Evolutionary conservation across 1,140 invertebrate genomes (phyloP).

Genomic region (Dendrolimus punctatus): DNA sequence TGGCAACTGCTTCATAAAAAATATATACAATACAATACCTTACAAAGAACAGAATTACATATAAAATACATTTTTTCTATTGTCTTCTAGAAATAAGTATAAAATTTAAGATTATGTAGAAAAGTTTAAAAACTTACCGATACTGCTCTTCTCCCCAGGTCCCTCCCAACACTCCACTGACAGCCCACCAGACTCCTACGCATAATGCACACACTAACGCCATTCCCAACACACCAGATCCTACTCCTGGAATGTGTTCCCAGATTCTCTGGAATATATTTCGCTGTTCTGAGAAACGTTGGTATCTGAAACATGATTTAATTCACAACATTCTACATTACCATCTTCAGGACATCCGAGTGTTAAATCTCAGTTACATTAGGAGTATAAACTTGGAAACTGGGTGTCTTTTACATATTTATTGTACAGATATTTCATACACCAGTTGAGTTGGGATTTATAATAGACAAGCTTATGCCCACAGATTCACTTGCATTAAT

Average conservation of each 20-base stretch:
- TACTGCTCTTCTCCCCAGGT: constrained; percentile 67
- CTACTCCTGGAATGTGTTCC: constrained; percentile 36
- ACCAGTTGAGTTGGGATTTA: no score
- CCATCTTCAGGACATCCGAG: no score
- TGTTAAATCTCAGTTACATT: no score
- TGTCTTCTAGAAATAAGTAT: background rate
- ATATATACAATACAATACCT: no score
- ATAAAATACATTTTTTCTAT: no score
- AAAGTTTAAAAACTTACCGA: constrained; percentile 23
- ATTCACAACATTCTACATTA: background rate
- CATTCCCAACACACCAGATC: constrained; percentile 48
- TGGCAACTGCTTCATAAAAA: no score
- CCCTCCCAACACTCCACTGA: constrained; percentile 48
- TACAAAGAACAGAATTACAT: no score
- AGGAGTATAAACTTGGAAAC: no score
- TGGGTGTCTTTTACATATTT: no score
- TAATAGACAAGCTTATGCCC: no score
- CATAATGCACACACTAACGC: constrained; percentile 48
- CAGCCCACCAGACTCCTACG: constrained; percentile 59
- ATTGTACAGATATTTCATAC: no score
- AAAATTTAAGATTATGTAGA: background rate
- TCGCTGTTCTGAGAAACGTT: constrained; percentile 52
- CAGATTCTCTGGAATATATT: constrained; percentile 32
- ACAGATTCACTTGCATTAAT: no score
- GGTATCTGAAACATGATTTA: constrained; percentile 37